phyloP scores from a whole-genome alignment of 2,888 invertebrate species.

The Agapetus fuscipes region DNA sequence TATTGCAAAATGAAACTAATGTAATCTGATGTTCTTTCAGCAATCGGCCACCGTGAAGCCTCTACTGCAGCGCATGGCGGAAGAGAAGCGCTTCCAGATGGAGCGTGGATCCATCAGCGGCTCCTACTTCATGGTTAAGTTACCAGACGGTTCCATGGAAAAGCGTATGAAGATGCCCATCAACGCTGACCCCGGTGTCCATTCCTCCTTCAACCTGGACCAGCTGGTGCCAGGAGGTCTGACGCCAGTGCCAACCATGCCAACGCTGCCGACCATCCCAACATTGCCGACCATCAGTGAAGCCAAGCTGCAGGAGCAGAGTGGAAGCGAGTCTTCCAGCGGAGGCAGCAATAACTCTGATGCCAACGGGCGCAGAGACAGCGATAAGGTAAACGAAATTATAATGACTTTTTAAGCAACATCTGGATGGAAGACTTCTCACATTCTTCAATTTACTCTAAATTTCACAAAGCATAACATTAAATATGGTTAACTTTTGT shows the following conservation, averaged over 20 bases:
- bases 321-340: slow-evolving; percentile 40
- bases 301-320: slow-evolving; percentile 59
- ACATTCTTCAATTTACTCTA: too few relatives aligned
- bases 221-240: slow-evolving; percentile 50
- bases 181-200: slow-evolving; percentile 89
- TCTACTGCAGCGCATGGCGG: slow-evolving; percentile 83
- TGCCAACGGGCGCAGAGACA: neutral
- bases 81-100: slow-evolving; percentile 84
- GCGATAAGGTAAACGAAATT: slow-evolving; percentile 30
- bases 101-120: slow-evolving; percentile 83
- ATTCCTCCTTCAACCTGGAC: slow-evolving; percentile 84
- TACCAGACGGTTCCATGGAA: slow-evolving; percentile 87
- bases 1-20: too few relatives aligned
- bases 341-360: slow-evolving; percentile 30
- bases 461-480: too few relatives aligned
- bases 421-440: too few relatives aligned
- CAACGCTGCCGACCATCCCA: slow-evolving; percentile 74
- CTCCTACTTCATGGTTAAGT: slow-evolving; percentile 76
- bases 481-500: too few relatives aligned
- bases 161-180: slow-evolving; percentile 81
- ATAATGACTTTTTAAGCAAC: too few relatives aligned
- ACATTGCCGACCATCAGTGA: slow-evolving; percentile 87
- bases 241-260: slow-evolving; percentile 47
- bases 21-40: slow-evolving; percentile 29
- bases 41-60: slow-evolving; percentile 64